Percentiles rank a stretch among this genome's conserved stretches.
Conservation (phyloP, 2,888 invertebrate species). For the Pollenia amentaria region DNA sequence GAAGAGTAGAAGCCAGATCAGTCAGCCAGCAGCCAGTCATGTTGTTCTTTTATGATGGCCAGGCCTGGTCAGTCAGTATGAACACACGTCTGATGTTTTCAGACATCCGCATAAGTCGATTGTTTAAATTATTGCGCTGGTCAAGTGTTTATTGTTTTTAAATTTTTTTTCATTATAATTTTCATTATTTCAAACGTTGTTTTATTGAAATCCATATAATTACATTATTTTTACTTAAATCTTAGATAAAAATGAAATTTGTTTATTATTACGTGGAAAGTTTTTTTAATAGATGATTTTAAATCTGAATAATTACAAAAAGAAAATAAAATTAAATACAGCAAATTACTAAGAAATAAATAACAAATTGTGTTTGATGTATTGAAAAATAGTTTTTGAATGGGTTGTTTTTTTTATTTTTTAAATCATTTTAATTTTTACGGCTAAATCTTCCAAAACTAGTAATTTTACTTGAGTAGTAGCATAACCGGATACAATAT, state of each 20-base stretch:
- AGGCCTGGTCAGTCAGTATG: not conserved
- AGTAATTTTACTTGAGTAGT: no score
- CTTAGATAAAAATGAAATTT: conserved; percentile 29
- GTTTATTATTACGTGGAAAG: conserved; percentile 19
- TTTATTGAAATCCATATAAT: conserved; percentile 43
- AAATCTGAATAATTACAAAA: not conserved
- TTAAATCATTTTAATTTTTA: no score
- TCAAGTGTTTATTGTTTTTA: conserved; percentile 24
- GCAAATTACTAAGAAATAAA: no score
- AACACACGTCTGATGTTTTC: not conserved
- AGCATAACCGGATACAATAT: no score
- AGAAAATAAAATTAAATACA: no score
- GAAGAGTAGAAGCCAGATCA: conserved; percentile 4
- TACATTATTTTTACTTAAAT: conserved; percentile 11
- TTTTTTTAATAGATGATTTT: not conserved
- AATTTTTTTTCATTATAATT: not conserved
- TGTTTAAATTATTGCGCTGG: conserved; percentile 10
- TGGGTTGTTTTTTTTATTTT: no score
- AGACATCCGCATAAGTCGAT: conserved; percentile 41
- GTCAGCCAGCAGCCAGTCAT: not conserved
- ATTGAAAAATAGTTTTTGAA: no score
- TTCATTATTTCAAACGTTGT: conserved; percentile 21
- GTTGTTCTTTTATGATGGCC: conserved; percentile 12
- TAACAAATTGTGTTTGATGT: no score
- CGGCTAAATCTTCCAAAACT: no score